Evolutionary conservation across 2,797 vertebrate species (phyloP).

Genomic region (Tarsius wallacei): DNA sequence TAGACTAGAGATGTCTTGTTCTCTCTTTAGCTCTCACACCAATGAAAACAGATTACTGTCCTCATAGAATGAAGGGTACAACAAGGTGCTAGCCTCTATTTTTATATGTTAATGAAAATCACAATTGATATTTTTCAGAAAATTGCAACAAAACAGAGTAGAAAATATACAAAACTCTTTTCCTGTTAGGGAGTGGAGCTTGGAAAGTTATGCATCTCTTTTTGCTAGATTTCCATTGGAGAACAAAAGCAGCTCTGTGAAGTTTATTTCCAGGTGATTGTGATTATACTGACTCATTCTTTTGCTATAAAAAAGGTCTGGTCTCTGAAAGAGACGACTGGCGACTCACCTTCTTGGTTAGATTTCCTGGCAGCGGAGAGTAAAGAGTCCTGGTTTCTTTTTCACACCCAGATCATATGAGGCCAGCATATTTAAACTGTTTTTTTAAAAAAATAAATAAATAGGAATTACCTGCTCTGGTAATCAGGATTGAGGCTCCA

Average conservation of each 20-base stretch:
- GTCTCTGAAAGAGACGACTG: conserved; percentile 40
- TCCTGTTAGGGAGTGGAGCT: conserved; percentile 34
- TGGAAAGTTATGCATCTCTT: background rate
- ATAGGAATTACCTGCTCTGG: conserved; percentile 1
- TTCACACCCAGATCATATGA: background rate
- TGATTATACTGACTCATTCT: conserved; percentile 70
- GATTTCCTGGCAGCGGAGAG: conserved; percentile 17
- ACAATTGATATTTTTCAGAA: conserved; percentile 48
- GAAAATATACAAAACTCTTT: conserved; percentile 37
- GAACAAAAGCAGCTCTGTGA: conserved; percentile 64
- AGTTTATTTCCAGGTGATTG: conserved; percentile 60
- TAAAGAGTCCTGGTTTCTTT: conserved; percentile 36
- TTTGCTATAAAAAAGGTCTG: conserved; percentile 26
- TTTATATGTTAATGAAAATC: conserved; percentile 54
- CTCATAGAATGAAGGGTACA: background rate
- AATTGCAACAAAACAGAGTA: conserved; percentile 13
- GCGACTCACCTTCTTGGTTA: background rate
- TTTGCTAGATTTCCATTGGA: conserved; percentile 60
- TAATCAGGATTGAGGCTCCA: background rate
- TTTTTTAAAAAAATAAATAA: conserved; percentile 1
- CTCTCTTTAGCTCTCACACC: background rate
- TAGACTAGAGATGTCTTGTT: background rate
- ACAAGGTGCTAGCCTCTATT: background rate
- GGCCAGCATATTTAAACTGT: background rate
- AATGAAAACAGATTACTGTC: background rate